Evolutionary conservation across 2,797 vertebrate species (phyloP).

Genomic region (Cephalopachus bancanus): DNA sequence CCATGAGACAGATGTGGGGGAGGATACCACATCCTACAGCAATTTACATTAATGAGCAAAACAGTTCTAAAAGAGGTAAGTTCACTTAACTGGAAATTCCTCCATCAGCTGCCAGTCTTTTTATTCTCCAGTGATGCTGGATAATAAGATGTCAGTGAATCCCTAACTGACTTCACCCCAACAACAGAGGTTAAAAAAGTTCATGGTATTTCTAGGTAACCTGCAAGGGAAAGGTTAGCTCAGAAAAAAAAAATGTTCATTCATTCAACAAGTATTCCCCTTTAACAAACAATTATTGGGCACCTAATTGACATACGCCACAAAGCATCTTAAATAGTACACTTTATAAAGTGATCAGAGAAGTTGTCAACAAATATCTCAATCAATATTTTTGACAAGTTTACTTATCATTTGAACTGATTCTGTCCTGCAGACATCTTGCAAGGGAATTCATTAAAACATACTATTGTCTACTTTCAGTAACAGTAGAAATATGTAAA

Average conservation of each 20-base stretch:
- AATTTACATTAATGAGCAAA: neutral
- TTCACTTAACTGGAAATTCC: neutral
- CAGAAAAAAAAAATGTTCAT: neutral
- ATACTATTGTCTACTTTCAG: conserved; percentile 4
- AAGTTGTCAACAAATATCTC: neutral
- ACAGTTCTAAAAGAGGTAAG: neutral
- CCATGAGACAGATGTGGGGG: neutral
- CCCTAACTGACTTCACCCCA: neutral
- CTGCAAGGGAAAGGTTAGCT: neutral
- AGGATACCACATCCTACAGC: neutral
- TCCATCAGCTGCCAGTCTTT: neutral
- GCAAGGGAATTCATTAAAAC: neutral
- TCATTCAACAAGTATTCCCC: neutral
- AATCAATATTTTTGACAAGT: conserved; percentile 25
- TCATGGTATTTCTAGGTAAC: neutral
- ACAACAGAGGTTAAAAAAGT: neutral
- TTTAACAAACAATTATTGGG: conserved; percentile 30
- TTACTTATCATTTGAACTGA: conserved; percentile 46
- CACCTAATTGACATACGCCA: neutral
- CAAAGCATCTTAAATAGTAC: neutral
- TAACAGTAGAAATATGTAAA: conserved; percentile 33
- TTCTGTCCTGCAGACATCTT: neutral
- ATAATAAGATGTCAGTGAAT: neutral
- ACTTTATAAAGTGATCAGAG: neutral
- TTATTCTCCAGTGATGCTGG: neutral